These are phyloP conservation scores for Lycocorax pyrrhopterus DNA, from an alignment of 2,113 vertebrate species.

Conservation along the genomic window DNA sequence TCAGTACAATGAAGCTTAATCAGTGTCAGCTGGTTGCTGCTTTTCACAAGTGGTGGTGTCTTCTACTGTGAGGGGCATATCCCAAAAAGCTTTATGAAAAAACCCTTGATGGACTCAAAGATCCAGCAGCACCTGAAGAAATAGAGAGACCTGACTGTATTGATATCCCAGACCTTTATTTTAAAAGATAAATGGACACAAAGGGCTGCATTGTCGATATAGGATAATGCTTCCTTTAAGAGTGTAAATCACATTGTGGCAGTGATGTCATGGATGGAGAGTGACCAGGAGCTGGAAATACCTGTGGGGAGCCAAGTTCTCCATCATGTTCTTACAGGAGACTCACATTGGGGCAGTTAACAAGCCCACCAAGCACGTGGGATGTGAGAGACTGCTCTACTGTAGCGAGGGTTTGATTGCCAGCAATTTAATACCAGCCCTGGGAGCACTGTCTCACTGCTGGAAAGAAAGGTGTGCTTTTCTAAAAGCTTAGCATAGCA, in stretches of 20 bases:
- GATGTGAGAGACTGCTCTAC: accelerated
- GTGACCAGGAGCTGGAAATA: not conserved
- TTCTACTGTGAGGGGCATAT: not conserved
- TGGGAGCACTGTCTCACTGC: not conserved
- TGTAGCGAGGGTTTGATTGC: not conserved
- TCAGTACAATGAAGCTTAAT: not conserved
- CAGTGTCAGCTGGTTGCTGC: not conserved
- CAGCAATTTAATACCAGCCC: not conserved
- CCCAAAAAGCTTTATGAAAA: not conserved
- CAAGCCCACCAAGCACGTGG: not conserved
- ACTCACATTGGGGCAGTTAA: not conserved
- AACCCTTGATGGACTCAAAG: not conserved
- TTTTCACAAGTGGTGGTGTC: not conserved
- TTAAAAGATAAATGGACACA: not conserved
- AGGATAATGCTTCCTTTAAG: not conserved
- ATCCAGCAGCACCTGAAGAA: not conserved
- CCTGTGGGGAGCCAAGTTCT: not conserved
- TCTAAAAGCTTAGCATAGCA: not conserved
- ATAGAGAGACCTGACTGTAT: not conserved
- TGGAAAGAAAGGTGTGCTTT: not conserved
- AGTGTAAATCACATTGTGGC: not conserved
- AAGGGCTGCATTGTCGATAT: not conserved
- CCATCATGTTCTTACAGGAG: not conserved
- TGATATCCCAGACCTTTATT: not conserved
- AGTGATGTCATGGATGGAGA: not conserved